These are phyloP conservation scores for Xiphophorus hellerii DNA, from an alignment of 2,113 vertebrate genomes.

Conservation along the genomic window DNA sequence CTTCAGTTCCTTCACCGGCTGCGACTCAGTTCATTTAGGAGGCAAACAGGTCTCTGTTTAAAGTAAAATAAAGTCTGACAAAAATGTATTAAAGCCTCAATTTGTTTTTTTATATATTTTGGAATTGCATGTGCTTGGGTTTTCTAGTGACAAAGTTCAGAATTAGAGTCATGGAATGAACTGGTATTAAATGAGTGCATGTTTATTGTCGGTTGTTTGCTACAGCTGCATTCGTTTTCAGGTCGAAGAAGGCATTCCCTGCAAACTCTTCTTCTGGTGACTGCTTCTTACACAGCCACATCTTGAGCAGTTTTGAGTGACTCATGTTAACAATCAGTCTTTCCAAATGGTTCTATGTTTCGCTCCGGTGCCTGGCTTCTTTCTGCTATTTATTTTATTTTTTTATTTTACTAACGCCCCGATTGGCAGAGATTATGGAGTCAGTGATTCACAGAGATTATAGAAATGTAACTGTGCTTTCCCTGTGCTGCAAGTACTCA, in stretches of 20 bases:
- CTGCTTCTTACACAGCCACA: not conserved
- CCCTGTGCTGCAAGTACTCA: not conserved
- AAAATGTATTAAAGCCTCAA: slow-evolving; percentile 2
- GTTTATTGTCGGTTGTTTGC: not conserved
- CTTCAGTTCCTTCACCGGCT: slow-evolving; percentile 39
- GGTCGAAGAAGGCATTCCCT: too few relatives aligned
- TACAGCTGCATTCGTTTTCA: not conserved
- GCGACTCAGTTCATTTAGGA: slow-evolving; percentile 22
- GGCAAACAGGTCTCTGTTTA: slow-evolving; percentile 17
- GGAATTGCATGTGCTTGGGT: not conserved
- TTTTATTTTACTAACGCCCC: not conserved
- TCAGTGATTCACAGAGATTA: not conserved
- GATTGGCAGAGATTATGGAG: not conserved
- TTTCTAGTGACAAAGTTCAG: not conserved
- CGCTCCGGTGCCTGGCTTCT: not conserved
- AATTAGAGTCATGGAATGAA: not conserved
- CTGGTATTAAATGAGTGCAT: not conserved
- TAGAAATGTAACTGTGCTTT: not conserved
- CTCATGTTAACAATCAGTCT: not conserved
- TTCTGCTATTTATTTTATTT: not conserved
- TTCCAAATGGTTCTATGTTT: not conserved
- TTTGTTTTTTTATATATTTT: not conserved
- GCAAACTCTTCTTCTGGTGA: not conserved
- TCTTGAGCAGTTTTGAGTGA: not conserved
- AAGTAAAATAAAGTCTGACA: slow-evolving; percentile 6